phyloP scores from a whole-genome alignment of 2,797 vertebrate genomes.

The Vultur gryphus region DNA sequence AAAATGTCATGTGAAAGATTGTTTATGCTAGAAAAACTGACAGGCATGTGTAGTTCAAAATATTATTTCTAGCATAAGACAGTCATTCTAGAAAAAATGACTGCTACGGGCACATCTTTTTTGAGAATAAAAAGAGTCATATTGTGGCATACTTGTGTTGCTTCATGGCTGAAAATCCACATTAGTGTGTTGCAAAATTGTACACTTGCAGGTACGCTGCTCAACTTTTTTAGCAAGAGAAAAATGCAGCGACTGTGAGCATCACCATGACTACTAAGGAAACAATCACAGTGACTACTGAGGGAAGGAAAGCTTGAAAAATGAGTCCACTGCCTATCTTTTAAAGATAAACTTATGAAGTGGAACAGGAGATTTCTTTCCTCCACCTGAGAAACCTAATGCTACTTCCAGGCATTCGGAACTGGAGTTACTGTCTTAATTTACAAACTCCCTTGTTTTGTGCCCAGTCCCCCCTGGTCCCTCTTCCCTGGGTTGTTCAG shows the following conservation, averaged over 20 bases:
- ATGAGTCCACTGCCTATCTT: background rate
- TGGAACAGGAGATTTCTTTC: background rate
- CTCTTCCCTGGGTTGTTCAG: background rate
- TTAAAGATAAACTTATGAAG: background rate
- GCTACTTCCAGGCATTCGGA: background rate
- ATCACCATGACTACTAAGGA: background rate
- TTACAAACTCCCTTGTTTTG: background rate
- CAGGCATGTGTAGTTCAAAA: fast-evolving
- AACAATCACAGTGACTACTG: background rate
- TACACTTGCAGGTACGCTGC: background rate
- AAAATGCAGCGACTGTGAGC: background rate
- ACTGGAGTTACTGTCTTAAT: background rate
- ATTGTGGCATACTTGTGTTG: background rate
- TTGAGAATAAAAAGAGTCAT: background rate
- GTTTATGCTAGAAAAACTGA: background rate
- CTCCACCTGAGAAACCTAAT: background rate
- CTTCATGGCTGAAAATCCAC: background rate
- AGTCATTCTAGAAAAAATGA: background rate
- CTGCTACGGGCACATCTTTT: background rate
- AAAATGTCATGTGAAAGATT: background rate
- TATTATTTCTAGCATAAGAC: background rate
- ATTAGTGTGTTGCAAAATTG: background rate
- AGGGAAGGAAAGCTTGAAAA: background rate
- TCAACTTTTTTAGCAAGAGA: background rate
- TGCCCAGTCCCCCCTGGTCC: fast-evolving